Conservation (phyloP, 1,140 invertebrate genomes). For the Daktulosphaira vitifoliae region DNA sequence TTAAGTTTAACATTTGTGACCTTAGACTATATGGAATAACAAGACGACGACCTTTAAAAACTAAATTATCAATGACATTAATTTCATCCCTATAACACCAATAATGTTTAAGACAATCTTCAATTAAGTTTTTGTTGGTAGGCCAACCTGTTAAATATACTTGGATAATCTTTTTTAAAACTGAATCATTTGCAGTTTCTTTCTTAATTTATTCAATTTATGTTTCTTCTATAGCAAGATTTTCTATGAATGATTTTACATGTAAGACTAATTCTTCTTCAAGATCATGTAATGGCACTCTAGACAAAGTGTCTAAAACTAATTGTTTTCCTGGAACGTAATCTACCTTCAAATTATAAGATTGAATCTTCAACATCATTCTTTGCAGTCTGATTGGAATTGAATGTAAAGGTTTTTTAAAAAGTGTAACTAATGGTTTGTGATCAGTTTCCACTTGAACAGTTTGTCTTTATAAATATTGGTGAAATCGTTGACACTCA, state of each 20-base stretch:
- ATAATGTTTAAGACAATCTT: conserved; percentile 38
- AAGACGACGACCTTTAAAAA: conserved; percentile 42
- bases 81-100: conserved; percentile 41
- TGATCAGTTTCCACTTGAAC: conserved; percentile 45
- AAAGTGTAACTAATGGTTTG: no score
- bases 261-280: conserved; percentile 19
- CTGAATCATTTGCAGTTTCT: conserved; percentile 37
- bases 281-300: conserved; percentile 40
- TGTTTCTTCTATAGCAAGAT: no score
- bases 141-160: no score
- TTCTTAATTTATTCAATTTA: conserved; percentile 39
- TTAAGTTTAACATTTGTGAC: no score
- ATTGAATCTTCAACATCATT: conserved; percentile 42
- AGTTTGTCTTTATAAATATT: conserved; percentile 41
- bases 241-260: background rate
- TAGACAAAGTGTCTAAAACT: conserved; percentile 44
- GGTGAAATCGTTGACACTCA: conserved; percentile 41
- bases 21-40: conserved; percentile 43
- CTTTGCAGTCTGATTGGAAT: conserved; percentile 43
- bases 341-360: conserved; percentile 40
- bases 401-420: conserved; percentile 44
- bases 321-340: no score
- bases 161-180: no score
- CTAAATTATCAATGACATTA: conserved; percentile 39
- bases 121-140: no score